phyloP scores from a whole-genome alignment of 2,888 invertebrate species.

The Allolobophora icterica region DNA sequence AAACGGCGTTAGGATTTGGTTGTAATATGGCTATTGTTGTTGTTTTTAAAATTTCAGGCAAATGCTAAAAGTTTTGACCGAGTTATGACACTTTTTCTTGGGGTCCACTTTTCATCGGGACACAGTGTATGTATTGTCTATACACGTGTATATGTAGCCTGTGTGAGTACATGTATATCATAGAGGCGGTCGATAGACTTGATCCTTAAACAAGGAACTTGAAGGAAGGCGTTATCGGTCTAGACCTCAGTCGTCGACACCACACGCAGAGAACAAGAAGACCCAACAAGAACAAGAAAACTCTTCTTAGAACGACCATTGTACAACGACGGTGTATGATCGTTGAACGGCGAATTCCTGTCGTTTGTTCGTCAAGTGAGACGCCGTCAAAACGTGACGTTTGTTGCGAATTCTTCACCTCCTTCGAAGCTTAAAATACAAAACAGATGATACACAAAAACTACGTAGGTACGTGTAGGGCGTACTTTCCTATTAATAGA shows the following conservation, averaged over 20 bases:
- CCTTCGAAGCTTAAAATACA: neutral
- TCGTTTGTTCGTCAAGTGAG: neutral
- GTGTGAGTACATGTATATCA: too few relatives aligned
- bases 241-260: neutral
- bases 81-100: too few relatives aligned
- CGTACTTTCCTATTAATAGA: neutral
- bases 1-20: too few relatives aligned
- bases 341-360: neutral
- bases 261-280: neutral
- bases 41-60: too few relatives aligned
- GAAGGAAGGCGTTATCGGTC: neutral
- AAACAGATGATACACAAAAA: neutral
- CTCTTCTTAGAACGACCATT: neutral
- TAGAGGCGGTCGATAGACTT: too few relatives aligned
- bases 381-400: neutral
- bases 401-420: neutral
- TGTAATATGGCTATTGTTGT: too few relatives aligned
- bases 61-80: too few relatives aligned
- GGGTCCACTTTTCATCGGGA: too few relatives aligned
- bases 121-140: too few relatives aligned
- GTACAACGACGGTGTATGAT: neutral
- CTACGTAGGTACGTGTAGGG: neutral
- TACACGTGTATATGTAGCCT: too few relatives aligned
- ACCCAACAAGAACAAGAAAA: neutral
- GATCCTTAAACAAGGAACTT: too few relatives aligned